Evolutionary conservation across 2,888 invertebrate genomes (phyloP).

Genomic region (Athripsodes cinereus): DNA sequence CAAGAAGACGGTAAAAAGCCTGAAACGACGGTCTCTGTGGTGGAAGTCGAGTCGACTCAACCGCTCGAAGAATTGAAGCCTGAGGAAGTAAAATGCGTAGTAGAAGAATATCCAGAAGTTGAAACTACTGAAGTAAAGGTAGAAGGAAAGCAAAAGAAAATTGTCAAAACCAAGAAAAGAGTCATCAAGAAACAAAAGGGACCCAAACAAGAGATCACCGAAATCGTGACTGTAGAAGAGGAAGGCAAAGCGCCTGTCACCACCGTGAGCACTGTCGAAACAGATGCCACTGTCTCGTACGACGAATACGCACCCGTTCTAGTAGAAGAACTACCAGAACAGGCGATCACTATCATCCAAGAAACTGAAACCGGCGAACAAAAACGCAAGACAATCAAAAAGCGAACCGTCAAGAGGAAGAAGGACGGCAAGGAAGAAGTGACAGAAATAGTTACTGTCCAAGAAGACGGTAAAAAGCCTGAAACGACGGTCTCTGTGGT

Average conservation of each 20-base stretch:
- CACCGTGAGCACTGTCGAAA: slow-evolving; percentile 32
- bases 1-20: slow-evolving; percentile 38
- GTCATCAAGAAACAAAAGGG: slow-evolving; percentile 34
- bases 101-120: slow-evolving; percentile 27
- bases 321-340: slow-evolving; percentile 28
- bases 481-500: slow-evolving; percentile 29
- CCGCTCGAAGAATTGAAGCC: slow-evolving; percentile 5
- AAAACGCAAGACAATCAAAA: slow-evolving; percentile 23
- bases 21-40: slow-evolving; percentile 33
- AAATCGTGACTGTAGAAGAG: slow-evolving; percentile 40
- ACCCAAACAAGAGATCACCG: slow-evolving; percentile 31
- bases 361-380: slow-evolving; percentile 29
- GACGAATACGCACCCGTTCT: slow-evolving; percentile 30
- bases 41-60: slow-evolving; percentile 31
- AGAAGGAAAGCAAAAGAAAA: slow-evolving; percentile 36
- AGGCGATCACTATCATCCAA: slow-evolving; percentile 30
- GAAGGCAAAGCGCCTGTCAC: slow-evolving; percentile 37
- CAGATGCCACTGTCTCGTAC: slow-evolving; percentile 31
- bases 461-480: slow-evolving; percentile 34
- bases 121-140: slow-evolving; percentile 30
- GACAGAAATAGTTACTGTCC: slow-evolving; percentile 41
- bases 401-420: slow-evolving; percentile 30
- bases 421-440: slow-evolving; percentile 40
- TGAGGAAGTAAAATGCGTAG: slow-evolving; percentile 34
- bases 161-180: slow-evolving; percentile 38